Percentiles rank a stretch among this genome's conserved stretches.
phyloP scores from a whole-genome alignment of 2,797 vertebrate genomes.

The Eulemur mongoz region DNA sequence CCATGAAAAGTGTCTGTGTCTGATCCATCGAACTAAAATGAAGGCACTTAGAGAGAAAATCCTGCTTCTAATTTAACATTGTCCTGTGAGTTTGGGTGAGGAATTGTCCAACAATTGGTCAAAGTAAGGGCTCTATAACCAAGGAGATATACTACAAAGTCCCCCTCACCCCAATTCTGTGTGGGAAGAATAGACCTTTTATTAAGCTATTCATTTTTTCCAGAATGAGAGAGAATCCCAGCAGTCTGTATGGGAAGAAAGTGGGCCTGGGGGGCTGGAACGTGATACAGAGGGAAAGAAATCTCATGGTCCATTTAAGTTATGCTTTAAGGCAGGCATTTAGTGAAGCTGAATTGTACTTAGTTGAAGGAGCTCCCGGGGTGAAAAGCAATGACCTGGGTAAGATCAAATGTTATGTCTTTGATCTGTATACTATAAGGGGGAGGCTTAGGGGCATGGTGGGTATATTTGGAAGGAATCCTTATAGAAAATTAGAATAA shows the following conservation, averaged over 20 bases:
- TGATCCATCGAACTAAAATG: background rate
- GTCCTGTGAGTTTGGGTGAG: background rate
- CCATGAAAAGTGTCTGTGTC: background rate
- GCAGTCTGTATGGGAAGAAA: background rate
- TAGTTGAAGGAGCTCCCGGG: slow-evolving; percentile 56
- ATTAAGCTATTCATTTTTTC: background rate
- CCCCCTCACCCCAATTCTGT: background rate
- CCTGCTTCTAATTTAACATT: background rate
- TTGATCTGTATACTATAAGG: slow-evolving; percentile 17
- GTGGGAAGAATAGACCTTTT: background rate
- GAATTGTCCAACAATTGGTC: background rate
- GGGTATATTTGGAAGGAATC: slow-evolving; percentile 2
- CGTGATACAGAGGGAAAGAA: background rate
- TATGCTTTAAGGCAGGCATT: slow-evolving; percentile 43
- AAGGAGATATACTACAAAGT: background rate
- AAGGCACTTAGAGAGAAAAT: background rate
- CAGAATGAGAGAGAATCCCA: background rate
- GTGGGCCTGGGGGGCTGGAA: background rate
- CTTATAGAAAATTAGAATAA: slow-evolving; percentile 27
- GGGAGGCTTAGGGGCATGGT: background rate
- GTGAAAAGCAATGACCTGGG: slow-evolving; percentile 56
- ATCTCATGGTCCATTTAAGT: slow-evolving; percentile 48
- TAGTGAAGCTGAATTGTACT: slow-evolving; percentile 55
- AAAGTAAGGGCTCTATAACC: background rate
- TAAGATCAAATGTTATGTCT: slow-evolving; percentile 57